phyloP scores from a whole-genome alignment of 2,797 vertebrate genomes.

The Cuculus canorus region DNA sequence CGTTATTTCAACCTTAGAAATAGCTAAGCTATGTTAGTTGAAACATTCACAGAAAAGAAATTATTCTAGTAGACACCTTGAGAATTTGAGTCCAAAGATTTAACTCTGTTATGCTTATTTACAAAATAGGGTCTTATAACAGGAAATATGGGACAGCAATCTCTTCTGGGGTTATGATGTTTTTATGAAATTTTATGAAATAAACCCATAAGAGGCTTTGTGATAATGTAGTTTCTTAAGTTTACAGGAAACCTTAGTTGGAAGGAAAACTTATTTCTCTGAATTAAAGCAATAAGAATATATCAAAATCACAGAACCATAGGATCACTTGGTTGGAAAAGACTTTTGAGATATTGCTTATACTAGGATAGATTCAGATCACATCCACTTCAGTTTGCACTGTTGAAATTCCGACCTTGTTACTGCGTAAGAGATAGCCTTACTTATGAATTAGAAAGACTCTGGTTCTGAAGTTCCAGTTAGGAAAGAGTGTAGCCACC shows the following conservation, averaged over 20 bases:
- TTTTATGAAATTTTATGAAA: background rate
- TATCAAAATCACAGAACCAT: background rate
- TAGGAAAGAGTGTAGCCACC: background rate
- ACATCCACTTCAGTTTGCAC: background rate
- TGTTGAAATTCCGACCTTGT: background rate
- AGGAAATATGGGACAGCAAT: background rate
- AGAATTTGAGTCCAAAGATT: background rate
- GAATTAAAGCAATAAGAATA: background rate
- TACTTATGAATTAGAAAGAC: background rate
- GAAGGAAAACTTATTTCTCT: background rate
- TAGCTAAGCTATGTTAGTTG: background rate
- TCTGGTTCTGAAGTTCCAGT: background rate
- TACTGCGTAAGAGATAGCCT: background rate
- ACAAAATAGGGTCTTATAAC: background rate
- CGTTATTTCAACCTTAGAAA: background rate
- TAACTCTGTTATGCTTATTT: background rate
- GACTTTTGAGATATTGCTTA: background rate
- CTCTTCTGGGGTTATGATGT: background rate
- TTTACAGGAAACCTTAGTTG: background rate
- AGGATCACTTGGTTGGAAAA: no score
- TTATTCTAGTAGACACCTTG: background rate
- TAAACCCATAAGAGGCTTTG: background rate
- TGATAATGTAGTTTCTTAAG: background rate
- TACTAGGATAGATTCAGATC: background rate
- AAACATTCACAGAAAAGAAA: background rate